Evolutionary conservation across 2,797 vertebrate species (phyloP), one percentile per base, ranked within the genome.

Genomic region (Enteromius anoplus): DNA sequence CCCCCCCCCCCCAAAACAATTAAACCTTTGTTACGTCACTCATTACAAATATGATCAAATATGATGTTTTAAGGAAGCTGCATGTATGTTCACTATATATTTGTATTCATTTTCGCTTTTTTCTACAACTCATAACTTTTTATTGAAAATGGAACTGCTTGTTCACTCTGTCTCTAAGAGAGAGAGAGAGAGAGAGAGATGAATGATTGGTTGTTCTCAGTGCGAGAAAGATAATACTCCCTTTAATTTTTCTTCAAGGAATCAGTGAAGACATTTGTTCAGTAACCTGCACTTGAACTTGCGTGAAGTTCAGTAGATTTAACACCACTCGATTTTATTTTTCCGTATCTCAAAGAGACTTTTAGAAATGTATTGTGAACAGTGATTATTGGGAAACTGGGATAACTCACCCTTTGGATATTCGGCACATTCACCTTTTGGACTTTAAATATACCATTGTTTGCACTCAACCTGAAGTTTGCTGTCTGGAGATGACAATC

Each of bases 141-240:
- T 26, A 11, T 32, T 29, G 4, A 49, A 71, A 71, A 72, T 32
- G 47, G 17, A 72, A 51, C 70, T 49, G 42, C 66, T 55, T 26
- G 66, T 69, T 14, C 0, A 5, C 7, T 47, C 9, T 49, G 23
- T 42, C 37, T 23, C 21, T 42, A 4, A 8, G 40, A 45, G 12
- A 71, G 69, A 2, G 34, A 21, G 53, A 55, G 21, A 55, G 17
- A 1, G 9, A 51, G 42, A 40, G 37, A 21, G 62, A 62, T 53
- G 73, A 77, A 71, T 79, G 76, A 83, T 87, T 55, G 82, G 65
- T 64, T 72, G 66, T 85, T 73, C 29, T 83, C 45, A 68, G 14
- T 68, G 62, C 53, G 81, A 80, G 81, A 86, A 75, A 80, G 72
- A 88, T 68, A 81, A 87, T 85, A 66, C 83, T 9, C 6, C 81